Conservation (phyloP, 2,888 invertebrate genomes). For the Chrysotoxum bicinctum region DNA sequence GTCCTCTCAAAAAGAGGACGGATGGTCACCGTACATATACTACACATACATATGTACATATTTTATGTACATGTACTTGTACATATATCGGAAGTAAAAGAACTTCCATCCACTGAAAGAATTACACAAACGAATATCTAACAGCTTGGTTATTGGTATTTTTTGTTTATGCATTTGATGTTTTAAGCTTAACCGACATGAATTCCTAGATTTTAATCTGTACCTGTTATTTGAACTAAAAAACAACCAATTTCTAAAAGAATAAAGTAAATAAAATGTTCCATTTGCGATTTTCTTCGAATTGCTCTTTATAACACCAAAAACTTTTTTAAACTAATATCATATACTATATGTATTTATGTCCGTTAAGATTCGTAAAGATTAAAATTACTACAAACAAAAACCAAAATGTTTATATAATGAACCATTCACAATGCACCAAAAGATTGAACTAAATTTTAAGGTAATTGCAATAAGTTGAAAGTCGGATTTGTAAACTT, state of each 20-base stretch:
- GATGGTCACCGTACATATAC: too few species aligned
- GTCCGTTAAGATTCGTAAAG: background rate
- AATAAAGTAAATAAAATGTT: background rate
- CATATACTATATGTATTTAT: background rate
- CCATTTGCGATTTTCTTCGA: background rate
- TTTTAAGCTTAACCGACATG: too few species aligned
- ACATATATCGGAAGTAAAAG: too few species aligned
- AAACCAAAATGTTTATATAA: background rate
- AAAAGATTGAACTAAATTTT: conserved; percentile 8
- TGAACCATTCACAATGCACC: conserved; percentile 20
- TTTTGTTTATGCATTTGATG: background rate
- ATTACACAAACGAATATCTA: too few species aligned
- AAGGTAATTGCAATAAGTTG: background rate
- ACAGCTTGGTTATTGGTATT: background rate
- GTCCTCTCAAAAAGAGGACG: too few species aligned
- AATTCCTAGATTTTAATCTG: background rate
- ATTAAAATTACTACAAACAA: background rate
- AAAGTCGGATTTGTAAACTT: background rate
- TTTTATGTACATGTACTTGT: too few species aligned
- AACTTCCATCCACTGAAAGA: too few species aligned
- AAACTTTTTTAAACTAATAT: background rate
- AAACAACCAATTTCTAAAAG: background rate
- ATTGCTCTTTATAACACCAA: background rate
- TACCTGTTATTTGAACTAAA: conserved; percentile 6
- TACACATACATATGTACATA: too few species aligned